Evolutionary conservation across 2,113 vertebrate species (phyloP).

Genomic region (Tor tambroides): DNA sequence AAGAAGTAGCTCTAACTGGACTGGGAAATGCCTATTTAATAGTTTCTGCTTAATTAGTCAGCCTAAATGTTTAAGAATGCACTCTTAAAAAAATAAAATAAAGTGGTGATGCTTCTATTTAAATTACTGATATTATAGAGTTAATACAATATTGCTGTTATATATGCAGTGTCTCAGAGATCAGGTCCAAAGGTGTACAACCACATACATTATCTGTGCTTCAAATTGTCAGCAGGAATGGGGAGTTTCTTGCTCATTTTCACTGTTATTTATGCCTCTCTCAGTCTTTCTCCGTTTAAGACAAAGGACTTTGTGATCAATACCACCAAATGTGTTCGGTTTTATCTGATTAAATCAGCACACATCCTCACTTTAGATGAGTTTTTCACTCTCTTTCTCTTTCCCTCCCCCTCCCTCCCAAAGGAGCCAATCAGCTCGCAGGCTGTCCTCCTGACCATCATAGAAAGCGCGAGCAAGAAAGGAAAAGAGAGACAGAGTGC

Average conservation of each 20-base stretch:
- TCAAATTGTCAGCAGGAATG: not conserved
- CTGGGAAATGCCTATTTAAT: not conserved
- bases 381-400: conserved; percentile 26
- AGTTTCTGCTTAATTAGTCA: not conserved
- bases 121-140: not conserved
- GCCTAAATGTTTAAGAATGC: not conserved
- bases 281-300: conserved; percentile 24
- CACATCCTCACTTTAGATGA: conserved; percentile 61
- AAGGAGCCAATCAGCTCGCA: conserved; percentile 69
- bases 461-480: not conserved
- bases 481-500: not conserved
- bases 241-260: not conserved
- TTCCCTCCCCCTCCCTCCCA: conserved; percentile 52
- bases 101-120: no score
- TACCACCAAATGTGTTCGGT: conserved; percentile 60
- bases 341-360: conserved; percentile 70
- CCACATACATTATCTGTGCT: not conserved
- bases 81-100: not conserved
- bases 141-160: not conserved
- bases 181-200: not conserved
- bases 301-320: conserved; percentile 56
- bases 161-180: not conserved
- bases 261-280: not conserved
- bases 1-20: not conserved
- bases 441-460: conserved; percentile 33